These are phyloP conservation scores for Choloepus didactylus DNA, from an alignment of 2,797 vertebrate genomes.

Conservation along the genomic window DNA sequence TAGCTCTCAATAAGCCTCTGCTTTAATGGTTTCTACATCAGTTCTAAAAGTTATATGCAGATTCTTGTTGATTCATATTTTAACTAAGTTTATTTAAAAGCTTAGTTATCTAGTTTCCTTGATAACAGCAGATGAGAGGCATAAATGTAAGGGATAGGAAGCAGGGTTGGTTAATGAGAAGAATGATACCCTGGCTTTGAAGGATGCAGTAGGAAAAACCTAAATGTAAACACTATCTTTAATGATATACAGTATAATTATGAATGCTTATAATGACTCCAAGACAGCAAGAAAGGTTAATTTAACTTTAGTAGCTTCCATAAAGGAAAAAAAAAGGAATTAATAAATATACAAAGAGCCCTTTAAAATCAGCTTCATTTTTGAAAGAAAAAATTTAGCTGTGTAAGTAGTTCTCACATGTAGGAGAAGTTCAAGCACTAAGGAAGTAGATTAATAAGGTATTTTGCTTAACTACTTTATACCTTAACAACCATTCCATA, in stretches of 20 bases:
- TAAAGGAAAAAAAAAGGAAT: not conserved
- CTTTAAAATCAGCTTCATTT: not conserved
- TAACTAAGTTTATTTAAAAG: not conserved
- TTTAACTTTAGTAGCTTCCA: not conserved
- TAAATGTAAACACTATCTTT: not conserved
- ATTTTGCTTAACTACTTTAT: not conserved
- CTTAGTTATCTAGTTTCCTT: slow-evolving; percentile 37
- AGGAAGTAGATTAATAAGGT: not conserved
- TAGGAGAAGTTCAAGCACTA: not conserved
- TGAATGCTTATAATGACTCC: not conserved
- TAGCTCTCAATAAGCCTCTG: not conserved
- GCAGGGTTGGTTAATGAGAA: not conserved
- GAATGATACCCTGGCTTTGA: not conserved
- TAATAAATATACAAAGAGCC: not conserved
- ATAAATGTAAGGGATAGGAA: not conserved
- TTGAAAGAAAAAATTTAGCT: slow-evolving; percentile 21
- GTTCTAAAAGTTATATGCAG: not conserved
- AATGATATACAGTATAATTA: not conserved
- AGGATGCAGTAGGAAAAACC: not conserved
- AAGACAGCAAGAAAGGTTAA: not conserved
- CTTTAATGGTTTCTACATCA: not conserved
- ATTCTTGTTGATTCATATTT: not conserved
- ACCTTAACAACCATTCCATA: not conserved
- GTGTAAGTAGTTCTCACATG: not conserved
- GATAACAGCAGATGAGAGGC: slow-evolving; percentile 6